phyloP scores from a whole-genome alignment of 2,797 vertebrate species.

The Adrianichthys oophorus region DNA sequence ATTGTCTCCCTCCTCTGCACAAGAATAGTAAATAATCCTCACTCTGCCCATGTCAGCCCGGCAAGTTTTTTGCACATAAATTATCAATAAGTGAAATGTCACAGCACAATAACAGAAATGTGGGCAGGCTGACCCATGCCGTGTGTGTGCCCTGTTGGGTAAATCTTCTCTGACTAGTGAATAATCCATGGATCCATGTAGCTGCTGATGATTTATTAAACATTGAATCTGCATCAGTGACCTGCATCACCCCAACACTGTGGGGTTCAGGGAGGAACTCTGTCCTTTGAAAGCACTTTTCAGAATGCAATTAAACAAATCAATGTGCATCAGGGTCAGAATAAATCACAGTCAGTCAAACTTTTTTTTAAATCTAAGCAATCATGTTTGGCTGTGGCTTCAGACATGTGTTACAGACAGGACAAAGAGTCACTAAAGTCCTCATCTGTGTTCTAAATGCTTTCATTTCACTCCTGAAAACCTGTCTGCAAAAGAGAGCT shows the following conservation, averaged over 20 bases:
- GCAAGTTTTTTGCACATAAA: constrained; percentile 23
- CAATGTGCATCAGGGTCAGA: no score
- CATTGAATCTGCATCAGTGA: constrained; percentile 23
- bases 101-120: constrained; percentile 46
- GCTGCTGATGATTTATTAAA: constrained; percentile 41
- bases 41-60: constrained; percentile 32
- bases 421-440: no score
- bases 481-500: no score
- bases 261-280: not conserved
- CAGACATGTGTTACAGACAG: no score
- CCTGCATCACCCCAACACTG: constrained; percentile 6
- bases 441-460: no score
- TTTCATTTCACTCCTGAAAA: no score
- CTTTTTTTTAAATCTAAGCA: no score
- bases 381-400: no score
- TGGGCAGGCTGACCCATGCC: constrained; percentile 22
- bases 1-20: constrained; percentile 38
- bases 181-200: constrained; percentile 39
- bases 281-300: no score
- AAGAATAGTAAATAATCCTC: constrained; percentile 36
- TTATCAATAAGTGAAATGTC: constrained; percentile 66
- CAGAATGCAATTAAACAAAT: no score
- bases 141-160: constrained; percentile 37
- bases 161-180: constrained; percentile 37
- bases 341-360: no score